Evolutionary conservation across 2,888 invertebrate genomes (phyloP), one percentile per base, ranked within the genome.

Genomic region (Odontocolon sp.): DNA sequence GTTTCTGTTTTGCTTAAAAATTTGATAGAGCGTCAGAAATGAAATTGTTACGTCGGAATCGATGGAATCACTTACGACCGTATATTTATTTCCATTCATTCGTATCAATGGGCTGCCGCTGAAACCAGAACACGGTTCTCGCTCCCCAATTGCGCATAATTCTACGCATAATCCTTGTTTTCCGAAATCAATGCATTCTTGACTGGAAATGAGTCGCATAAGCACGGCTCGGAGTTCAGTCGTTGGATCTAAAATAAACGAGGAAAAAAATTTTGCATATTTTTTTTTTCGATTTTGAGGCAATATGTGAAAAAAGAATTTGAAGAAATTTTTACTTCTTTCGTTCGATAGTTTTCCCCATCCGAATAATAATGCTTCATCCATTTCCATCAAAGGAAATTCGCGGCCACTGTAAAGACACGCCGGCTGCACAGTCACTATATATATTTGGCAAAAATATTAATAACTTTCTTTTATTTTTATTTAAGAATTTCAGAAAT

Each of bases 81-180:
- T 92, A 87, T 92, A 93, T 38, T 92, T 92, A 21, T 93, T 93
- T 78, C 93, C 93, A 80, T 94, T 92, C 74, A 91, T 92, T 1
- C 94, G 89, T 63, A 96, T 87, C 2, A 96, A 89, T 0, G 96
- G 96, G 0, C 95, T 95, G 2, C 96, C 96, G 2, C 95, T 96
- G 83, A 95, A 96, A 3, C 96, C 96, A 6, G 95, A 94, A 81
- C 96, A 96, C 0, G 95, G 96, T 86, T 96, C 96, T 79, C 93
- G 93, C 11, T 94, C 94, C 79, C 92, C 92, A 81, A 95, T 94
- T 0, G 95, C 96, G 0, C 96, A 96, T 50, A 93, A 93, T 75
- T 93, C 95, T 38, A 92, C 93, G 0, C 93, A 94, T 6, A 93
- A 92, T 0, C 94, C 95, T 83, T 95, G 95, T 72, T 78, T 76